A percentile compares a stretch with the other conserved stretches of the same genome.
These are phyloP conservation scores for Lepus oiostolus DNA, from an alignment of 2,797 vertebrate species.

Conservation along the genomic window DNA sequence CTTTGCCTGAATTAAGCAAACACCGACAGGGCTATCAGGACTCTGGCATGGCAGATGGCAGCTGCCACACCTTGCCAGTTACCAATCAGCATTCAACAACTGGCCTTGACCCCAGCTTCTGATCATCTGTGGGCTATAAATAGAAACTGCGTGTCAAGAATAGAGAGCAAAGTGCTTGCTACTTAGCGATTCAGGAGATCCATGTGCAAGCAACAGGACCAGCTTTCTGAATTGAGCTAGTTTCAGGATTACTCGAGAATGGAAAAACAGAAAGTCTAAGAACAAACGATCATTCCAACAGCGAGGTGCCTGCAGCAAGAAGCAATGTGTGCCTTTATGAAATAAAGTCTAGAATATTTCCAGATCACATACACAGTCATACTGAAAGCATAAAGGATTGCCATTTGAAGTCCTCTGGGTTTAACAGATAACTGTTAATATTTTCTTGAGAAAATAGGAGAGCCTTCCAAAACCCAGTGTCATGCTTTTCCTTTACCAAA, in stretches of 20 bases:
- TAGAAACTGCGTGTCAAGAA: slow-evolving; percentile 66
- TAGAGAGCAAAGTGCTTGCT: slow-evolving; percentile 53
- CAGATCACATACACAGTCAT: background rate
- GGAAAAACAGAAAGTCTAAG: slow-evolving; percentile 24
- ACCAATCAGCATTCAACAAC: slow-evolving; percentile 77
- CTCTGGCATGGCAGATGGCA: slow-evolving; percentile 65
- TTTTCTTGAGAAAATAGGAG: slow-evolving; percentile 35
- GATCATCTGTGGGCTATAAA: slow-evolving; percentile 76
- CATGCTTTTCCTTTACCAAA: background rate
- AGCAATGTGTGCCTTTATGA: background rate
- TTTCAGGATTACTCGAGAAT: slow-evolving; percentile 54
- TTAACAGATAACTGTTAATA: slow-evolving; percentile 8
- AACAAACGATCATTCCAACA: background rate
- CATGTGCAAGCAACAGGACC: slow-evolving; percentile 22
- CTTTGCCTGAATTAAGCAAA: slow-evolving; percentile 52
- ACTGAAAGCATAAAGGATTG: background rate
- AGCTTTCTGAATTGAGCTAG: background rate
- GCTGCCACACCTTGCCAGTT: slow-evolving; percentile 73
- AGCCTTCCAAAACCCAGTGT: background rate
- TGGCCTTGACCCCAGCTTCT: slow-evolving; percentile 66
- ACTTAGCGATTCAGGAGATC: slow-evolving; percentile 59
- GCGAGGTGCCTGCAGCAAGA: background rate
- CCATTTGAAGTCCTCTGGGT: background rate
- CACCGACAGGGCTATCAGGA: background rate
- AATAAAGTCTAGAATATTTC: slow-evolving; percentile 21